Evolutionary conservation across 2,888 invertebrate genomes (phyloP).

Genomic region (Parnassius glacialis): DNA sequence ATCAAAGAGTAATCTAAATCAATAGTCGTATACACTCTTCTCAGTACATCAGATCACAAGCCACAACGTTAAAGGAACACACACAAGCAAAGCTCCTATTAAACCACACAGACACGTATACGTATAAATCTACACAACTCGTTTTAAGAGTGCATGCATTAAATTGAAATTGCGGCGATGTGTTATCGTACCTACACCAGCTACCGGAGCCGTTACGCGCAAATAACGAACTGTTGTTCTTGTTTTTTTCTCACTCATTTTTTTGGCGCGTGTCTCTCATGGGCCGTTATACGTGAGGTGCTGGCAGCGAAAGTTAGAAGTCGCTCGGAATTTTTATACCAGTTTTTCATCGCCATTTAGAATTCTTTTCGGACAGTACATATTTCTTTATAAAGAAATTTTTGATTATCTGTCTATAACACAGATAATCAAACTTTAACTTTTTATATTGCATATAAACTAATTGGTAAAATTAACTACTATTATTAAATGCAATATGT

Average conservation of each 20-base stretch:
- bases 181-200: conserved; percentile 55
- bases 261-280: conserved; percentile 75
- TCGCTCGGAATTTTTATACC: conserved; percentile 53
- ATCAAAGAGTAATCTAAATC: too few relatives aligned
- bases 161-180: conserved; percentile 57
- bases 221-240: conserved; percentile 64
- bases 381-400: conserved; percentile 12
- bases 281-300: conserved; percentile 68
- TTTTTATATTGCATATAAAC: too few relatives aligned
- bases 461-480: too few relatives aligned
- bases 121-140: conserved; percentile 38
- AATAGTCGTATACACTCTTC: background rate
- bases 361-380: conserved; percentile 36
- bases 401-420: conserved; percentile 8
- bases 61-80: conserved; percentile 3
- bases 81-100: conserved; percentile 3
- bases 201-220: conserved; percentile 78
- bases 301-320: conserved; percentile 75
- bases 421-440: too few relatives aligned
- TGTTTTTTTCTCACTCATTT: conserved; percentile 48
- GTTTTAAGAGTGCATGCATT: conserved; percentile 59
- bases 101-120: conserved; percentile 10
- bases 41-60: conserved; percentile 1
- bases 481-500: too few relatives aligned
- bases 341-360: conserved; percentile 51